Evolutionary conservation across 2,888 invertebrate species (phyloP).

Genomic region (Hypolimnas misippus): DNA sequence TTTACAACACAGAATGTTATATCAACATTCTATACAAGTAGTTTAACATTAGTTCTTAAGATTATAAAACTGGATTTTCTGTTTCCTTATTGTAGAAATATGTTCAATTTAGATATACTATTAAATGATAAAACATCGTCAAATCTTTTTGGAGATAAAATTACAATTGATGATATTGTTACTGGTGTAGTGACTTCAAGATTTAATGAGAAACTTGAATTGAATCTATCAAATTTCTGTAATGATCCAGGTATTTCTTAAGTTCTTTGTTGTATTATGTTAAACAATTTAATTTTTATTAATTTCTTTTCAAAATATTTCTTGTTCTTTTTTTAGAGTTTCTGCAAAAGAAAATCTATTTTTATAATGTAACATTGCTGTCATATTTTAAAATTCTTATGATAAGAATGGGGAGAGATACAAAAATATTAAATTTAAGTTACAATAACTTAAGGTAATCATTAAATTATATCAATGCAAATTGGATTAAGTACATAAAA

Average conservation of each 20-base stretch:
- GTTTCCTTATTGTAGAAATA: conserved; percentile 64
- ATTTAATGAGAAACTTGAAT: conserved; percentile 59
- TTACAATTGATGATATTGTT: conserved; percentile 65
- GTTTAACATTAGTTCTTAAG: conserved; percentile 59
- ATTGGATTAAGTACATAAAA: neutral
- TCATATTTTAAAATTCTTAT: conserved; percentile 69
- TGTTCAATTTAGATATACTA: conserved; percentile 68
- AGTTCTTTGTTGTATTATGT: neutral
- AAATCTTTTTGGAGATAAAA: conserved; percentile 59
- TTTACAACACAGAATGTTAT: conserved; percentile 54
- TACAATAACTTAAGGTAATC: conserved; percentile 67
- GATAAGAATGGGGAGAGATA: conserved; percentile 72
- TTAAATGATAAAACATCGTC: conserved; percentile 67
- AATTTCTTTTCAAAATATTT: neutral
- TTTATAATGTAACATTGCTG: conserved; percentile 66
- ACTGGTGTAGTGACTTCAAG: conserved; percentile 59
- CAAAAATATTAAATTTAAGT: conserved; percentile 68
- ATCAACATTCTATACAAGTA: conserved; percentile 68
- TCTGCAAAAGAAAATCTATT: conserved; percentile 58
- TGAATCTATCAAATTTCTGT: conserved; percentile 69
- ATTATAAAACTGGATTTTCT: conserved; percentile 69
- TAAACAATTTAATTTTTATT: neutral
- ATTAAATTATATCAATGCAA: neutral
- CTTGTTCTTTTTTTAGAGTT: conserved; percentile 65
- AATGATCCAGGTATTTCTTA: conserved; percentile 61